These are phyloP conservation scores for Nematostella vectensis DNA, from an alignment of 92 coral and sea anemone species.

Conservation along the genomic window DNA sequence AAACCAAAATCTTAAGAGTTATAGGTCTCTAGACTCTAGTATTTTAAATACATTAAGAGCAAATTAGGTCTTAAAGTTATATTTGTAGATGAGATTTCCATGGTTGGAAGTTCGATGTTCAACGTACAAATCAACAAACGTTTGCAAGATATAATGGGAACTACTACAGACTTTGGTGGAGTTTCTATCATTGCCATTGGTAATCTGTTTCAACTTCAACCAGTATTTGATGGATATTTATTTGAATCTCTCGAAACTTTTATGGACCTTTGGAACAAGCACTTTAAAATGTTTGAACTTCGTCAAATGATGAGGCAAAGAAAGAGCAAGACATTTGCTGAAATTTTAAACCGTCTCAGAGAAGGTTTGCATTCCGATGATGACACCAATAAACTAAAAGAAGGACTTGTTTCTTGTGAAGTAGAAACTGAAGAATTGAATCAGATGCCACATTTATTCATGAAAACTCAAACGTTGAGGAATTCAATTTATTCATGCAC, in stretches of 20 bases:
- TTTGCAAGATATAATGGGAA: constrained; percentile 40
- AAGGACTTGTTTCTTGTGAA: too few species aligned
- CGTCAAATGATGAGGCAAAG: constrained; percentile 41
- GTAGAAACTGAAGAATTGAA: constrained; percentile 8
- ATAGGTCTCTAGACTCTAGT: constrained; percentile 58
- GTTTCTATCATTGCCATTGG: constrained; percentile 45
- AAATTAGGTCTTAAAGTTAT: too few species aligned
- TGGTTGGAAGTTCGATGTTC: too few species aligned
- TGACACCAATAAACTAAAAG: constrained; percentile 27
- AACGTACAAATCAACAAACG: constrained; percentile 48
- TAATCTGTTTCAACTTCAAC: constrained; percentile 35
- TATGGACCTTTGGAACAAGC: constrained; percentile 19
- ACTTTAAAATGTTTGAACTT: constrained; percentile 40
- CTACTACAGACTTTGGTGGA: constrained; percentile 44
- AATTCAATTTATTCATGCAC: constrained; percentile 23
- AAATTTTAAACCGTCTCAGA: constrained; percentile 46
- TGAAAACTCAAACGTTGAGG: constrained; percentile 27
- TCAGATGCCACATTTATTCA: constrained; percentile 28
- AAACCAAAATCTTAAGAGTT: constrained; percentile 37
- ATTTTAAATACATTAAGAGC: constrained; percentile 43
- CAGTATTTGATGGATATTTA: constrained; percentile 43
- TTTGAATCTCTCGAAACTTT: constrained; percentile 40
- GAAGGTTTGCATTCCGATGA: constrained; percentile 36
- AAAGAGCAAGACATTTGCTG: constrained; percentile 49
- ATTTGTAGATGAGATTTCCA: too few species aligned